phyloP scores from a whole-genome alignment of 2,888 invertebrate species.

The Bugulina stolonifera region DNA sequence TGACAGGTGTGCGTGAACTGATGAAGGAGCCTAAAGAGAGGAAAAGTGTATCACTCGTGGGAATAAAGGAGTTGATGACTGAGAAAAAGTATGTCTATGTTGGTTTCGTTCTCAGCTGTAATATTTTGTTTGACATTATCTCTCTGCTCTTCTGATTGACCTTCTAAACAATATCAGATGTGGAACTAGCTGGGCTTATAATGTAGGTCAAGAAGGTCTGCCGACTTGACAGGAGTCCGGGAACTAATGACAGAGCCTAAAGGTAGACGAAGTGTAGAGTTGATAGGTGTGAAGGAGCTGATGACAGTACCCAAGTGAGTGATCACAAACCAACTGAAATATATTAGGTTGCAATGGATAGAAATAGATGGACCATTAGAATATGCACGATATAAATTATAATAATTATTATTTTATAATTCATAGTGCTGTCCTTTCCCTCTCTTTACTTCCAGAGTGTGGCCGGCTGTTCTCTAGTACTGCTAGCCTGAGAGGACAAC shows the following conservation, averaged over 20 bases:
- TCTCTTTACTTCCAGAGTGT: no score
- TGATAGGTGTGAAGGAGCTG: conserved; percentile 32
- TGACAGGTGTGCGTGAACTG: conserved; percentile 32
- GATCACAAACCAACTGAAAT: no score
- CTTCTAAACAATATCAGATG: not conserved
- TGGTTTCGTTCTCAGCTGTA: no score
- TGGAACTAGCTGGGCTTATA: not conserved
- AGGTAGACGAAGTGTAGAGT: conserved; percentile 25
- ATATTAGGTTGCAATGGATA: no score
- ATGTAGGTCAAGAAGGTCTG: conserved; percentile 25
- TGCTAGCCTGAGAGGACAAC: no score
- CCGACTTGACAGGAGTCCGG: conserved; percentile 30
- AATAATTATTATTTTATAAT: no score
- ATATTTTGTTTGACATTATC: no score
- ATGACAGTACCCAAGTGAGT: conserved; percentile 31
- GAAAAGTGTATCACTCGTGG: conserved; percentile 34
- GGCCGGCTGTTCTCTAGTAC: no score
- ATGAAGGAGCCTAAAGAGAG: conserved; percentile 31
- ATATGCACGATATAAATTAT: no score
- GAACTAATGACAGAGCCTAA: conserved; percentile 31
- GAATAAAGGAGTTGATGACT: conserved; percentile 35
- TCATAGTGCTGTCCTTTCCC: no score
- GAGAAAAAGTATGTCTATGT: not conserved
- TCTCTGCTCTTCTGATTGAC: no score
- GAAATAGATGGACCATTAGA: no score